Percentiles rank a stretch among this genome's conserved stretches.
These are phyloP conservation scores for Phrynocephalus guinanensis DNA, from an alignment of 2,797 vertebrate genomes.

Conservation along the genomic window DNA sequence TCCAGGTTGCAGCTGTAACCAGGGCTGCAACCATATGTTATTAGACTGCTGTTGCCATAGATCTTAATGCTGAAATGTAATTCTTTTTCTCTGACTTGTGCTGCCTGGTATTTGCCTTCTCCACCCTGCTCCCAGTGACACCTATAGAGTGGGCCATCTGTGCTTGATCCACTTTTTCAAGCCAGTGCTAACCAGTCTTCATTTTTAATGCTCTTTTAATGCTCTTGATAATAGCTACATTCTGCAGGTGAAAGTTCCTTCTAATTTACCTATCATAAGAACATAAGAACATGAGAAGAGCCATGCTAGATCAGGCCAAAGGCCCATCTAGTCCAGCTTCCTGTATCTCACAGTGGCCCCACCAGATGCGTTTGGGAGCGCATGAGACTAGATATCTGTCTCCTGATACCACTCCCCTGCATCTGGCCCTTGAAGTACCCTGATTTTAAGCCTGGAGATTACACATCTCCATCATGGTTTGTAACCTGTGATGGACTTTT, in stretches of 20 bases:
- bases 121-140: neutral
- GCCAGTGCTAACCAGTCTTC: neutral
- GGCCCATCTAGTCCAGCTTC: too few species aligned
- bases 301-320: too few species aligned
- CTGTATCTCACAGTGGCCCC: too few species aligned
- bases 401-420: too few species aligned
- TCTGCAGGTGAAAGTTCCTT: neutral
- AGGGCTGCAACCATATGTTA: neutral
- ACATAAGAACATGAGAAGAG: too few species aligned
- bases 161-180: fast-evolving
- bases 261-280: neutral
- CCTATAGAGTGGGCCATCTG: neutral
- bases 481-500: too few species aligned
- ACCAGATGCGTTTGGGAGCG: too few species aligned
- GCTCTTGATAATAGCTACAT: fast-evolving
- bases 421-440: too few species aligned
- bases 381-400: too few species aligned
- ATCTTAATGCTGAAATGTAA: neutral
- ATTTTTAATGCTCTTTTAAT: neutral
- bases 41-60: neutral
- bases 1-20: neutral
- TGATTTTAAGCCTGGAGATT: too few species aligned
- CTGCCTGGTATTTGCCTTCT: neutral
- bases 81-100: neutral
- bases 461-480: too few species aligned